These are phyloP conservation scores for Sus cebifrons DNA, from an alignment of 2,797 vertebrate species.

Conservation along the genomic window DNA sequence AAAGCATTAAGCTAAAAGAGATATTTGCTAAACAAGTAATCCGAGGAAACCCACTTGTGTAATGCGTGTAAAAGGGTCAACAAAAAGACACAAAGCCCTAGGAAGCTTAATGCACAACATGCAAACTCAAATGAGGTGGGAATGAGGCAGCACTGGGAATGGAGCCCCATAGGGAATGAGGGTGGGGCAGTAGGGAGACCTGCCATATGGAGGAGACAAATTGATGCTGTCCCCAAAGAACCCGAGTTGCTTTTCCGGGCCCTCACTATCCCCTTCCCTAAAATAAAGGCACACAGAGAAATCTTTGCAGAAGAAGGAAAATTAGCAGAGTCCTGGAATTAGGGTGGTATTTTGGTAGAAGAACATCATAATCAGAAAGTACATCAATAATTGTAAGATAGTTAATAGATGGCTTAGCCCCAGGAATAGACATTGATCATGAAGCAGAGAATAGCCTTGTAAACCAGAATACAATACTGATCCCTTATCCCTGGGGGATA, in stretches of 20 bases:
- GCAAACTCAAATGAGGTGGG: not conserved
- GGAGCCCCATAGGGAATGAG: not conserved
- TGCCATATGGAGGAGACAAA: not conserved
- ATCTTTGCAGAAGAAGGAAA: not conserved
- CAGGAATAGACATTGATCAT: not conserved
- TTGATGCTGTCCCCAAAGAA: not conserved
- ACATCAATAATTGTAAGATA: not conserved
- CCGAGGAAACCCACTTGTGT: not conserved
- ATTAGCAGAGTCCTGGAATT: not conserved
- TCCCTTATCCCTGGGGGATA: not conserved
- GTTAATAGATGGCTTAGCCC: not conserved
- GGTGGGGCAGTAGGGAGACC: no score
- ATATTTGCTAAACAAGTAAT: not conserved
- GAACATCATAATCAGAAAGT: not conserved
- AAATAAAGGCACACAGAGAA: slow-evolving; percentile 32
- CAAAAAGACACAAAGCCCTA: not conserved
- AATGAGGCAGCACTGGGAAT: not conserved
- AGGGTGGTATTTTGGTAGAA: not conserved
- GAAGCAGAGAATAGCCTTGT: not conserved
- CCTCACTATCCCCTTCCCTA: not conserved
- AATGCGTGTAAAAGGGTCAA: not conserved
- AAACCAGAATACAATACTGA: not conserved
- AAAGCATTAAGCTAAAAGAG: not conserved
- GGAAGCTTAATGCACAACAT: not conserved
- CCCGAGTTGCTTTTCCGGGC: not conserved